Conservation (phyloP, 2,797 vertebrate genomes). For the Sebastes hopkinsi region DNA sequence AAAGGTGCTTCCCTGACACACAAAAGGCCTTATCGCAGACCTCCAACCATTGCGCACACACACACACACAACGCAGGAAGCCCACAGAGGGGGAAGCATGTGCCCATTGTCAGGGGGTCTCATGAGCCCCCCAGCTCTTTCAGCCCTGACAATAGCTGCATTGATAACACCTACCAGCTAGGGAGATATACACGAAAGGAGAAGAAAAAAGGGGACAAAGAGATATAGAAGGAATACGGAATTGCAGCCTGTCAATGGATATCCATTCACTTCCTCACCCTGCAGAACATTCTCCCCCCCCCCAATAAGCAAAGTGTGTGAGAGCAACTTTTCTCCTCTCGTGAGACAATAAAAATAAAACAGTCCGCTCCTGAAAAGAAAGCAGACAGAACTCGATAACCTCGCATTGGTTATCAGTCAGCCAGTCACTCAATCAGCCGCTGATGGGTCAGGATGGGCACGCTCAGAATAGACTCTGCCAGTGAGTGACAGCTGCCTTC, state of each 20-base stretch:
- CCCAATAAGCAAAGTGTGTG: not conserved
- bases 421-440: conserved; percentile 12
- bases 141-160: conserved; percentile 69
- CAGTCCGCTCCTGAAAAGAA: not conserved
- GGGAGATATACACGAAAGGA: conserved; percentile 45
- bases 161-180: conserved; percentile 66
- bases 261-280: conserved; percentile 6
- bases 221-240: conserved; percentile 25
- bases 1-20: conserved; percentile 58
- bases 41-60: conserved; percentile 20
- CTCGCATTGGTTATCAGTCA: conserved; percentile 29
- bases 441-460: conserved; percentile 38
- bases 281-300: conserved; percentile 1
- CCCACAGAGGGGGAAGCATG: conserved; percentile 61
- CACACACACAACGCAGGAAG: conserved; percentile 10
- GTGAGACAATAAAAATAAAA: not conserved
- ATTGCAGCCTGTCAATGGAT: conserved; percentile 12
- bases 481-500: conserved; percentile 59
- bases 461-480: conserved; percentile 45
- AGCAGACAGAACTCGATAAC: conserved; percentile 19
- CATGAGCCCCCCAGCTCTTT: conserved; percentile 64
- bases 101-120: conserved; percentile 70
- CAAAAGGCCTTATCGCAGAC: conserved; percentile 51
- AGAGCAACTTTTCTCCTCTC: not conserved
- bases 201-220: conserved; percentile 40